Conservation (phyloP, 2,797 vertebrate species). For the Holocentrus rufus region DNA sequence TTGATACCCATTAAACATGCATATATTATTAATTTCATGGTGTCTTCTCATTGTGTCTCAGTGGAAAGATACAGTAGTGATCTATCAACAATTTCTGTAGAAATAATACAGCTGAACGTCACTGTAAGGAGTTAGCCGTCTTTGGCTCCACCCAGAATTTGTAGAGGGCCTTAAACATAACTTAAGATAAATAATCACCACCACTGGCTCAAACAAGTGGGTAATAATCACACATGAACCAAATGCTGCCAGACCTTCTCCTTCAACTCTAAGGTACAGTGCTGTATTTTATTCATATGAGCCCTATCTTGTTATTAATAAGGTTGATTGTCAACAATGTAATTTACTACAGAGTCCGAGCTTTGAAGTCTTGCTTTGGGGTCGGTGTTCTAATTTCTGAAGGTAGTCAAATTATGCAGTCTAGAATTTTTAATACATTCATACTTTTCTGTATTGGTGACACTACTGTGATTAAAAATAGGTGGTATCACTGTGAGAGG, state of each 20-base stretch:
- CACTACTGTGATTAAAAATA: not conserved
- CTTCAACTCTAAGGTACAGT: constrained; percentile 58
- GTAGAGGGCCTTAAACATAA: constrained; percentile 22
- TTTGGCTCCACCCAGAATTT: constrained; percentile 61
- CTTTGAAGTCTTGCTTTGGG: not conserved
- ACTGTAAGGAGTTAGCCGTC: not conserved
- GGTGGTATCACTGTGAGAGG: not conserved
- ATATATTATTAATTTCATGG: constrained; percentile 56
- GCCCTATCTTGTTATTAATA: not conserved
- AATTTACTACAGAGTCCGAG: not conserved
- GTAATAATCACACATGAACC: constrained; percentile 20
- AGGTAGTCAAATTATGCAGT: not conserved
- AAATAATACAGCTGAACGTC: not conserved
- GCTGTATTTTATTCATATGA: not conserved
- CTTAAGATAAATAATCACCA: constrained; percentile 49
- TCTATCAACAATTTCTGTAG: not conserved
- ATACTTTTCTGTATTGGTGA: not conserved
- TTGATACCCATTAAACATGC: constrained; percentile 66
- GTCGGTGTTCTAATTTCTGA: not conserved
- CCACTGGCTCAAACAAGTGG: constrained; percentile 32
- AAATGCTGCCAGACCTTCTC: constrained; percentile 39
- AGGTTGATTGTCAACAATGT: not conserved
- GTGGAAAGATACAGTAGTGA: not conserved
- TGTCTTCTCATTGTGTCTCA: not conserved
- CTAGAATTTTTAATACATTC: not conserved